Base-by-base conservation (phyloP, 2,797 vertebrate genomes). In the Scolopax bukidnonensis region DNA sequence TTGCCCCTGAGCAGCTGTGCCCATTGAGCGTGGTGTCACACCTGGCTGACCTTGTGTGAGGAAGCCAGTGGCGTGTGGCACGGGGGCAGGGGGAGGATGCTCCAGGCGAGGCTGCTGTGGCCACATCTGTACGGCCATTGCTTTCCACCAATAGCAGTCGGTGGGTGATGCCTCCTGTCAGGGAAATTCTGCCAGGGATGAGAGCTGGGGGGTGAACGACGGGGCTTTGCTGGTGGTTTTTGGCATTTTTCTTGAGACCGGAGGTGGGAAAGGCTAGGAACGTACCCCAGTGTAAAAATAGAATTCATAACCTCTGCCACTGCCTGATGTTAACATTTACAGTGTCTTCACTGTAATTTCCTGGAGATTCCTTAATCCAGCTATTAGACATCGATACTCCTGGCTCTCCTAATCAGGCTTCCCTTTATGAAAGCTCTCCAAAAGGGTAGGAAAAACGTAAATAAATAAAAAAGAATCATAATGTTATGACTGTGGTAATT, bases 21-120 rank as follows among this genome's bases (percentile, higher is more conserved):
- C 2, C 6, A 70, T 94, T 23, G 63, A 83, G 80, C 4, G 45
- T 6, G 18, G 53, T 7, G 80, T 57, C 36, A 41, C 16, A 24
- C 56, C 30, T 1, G 36, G 45, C 5, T 96, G 89, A 93, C 89
- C 95, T 92, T 86, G 87, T 21, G 60, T 81, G 63, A 4, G 6
- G 11, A 33, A 75, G 88, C 56, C 69, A 87, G 85, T 19, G 15
- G 59, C 6, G 1, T 2, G 10, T 45, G 45, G 85, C 81, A 10
- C 65, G 27, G 50, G 89, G 92, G 73, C 81, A 41, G 27, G 50
- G 60, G 41, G 20, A 47, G 79, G 67, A 59, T 1, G 15, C 6
- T 5, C 3, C 59, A 57, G 77, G 63, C 77, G 2, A 57, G 60
- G 75, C 65, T 56, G 84, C 88, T 41, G 83, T 53, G 92, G 90